Evolutionary conservation across 2,888 invertebrate genomes (phyloP).

Genomic region (Ophion ventricosus): DNA sequence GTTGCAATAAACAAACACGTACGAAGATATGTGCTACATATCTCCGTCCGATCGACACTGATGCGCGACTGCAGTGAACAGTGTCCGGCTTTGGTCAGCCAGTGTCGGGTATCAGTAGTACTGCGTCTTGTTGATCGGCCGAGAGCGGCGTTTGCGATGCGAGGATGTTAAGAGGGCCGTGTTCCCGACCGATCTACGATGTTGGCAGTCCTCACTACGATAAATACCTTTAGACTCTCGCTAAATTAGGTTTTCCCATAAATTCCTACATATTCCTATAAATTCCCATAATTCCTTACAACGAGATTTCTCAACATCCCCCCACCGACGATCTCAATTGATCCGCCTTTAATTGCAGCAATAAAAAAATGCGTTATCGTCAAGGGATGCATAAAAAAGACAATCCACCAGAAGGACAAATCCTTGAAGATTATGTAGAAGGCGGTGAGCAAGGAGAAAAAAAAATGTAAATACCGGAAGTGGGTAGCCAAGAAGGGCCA

Average conservation of each 20-base stretch:
- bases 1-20: conserved; percentile 1
- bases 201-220: background rate
- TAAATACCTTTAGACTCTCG: background rate
- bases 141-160: background rate
- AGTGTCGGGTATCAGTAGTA: conserved; percentile 37
- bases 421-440: no score
- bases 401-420: no score
- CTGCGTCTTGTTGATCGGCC: conserved; percentile 38
- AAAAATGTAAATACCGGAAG: background rate
- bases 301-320: no score
- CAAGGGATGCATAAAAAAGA: no score
- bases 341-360: no score
- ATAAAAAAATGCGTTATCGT: no score
- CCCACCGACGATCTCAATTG: no score
- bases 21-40: conserved; percentile 16
- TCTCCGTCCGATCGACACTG: conserved; percentile 40
- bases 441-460: no score
- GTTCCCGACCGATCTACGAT: conserved; percentile 3
- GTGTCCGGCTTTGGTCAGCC: conserved; percentile 40
- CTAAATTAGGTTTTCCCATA: no score
- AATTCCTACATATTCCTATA: no score
- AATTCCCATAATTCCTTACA: no score
- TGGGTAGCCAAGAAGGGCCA: background rate
- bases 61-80: conserved; percentile 46
- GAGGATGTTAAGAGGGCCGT: conserved; percentile 2